Evolutionary conservation across 2,113 vertebrate species (phyloP), one percentile per base, ranked within the genome.

Genomic region (Rhynchomys soricoides): DNA sequence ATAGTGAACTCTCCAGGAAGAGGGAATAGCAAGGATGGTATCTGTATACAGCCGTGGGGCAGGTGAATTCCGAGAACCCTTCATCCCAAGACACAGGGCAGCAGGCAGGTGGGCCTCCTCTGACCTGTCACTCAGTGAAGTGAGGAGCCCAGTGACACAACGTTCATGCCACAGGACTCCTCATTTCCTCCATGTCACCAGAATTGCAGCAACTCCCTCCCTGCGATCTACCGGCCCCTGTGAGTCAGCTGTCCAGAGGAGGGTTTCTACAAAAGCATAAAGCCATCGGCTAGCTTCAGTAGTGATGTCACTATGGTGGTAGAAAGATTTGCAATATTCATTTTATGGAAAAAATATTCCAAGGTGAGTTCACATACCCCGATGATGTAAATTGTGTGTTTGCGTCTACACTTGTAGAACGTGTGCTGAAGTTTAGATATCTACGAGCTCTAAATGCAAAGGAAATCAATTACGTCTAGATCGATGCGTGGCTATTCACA

Each of bases 391-490:
- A 81, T 40, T 8, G 19, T 45, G 6, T 68, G 13, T 89, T 59
- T 78, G 3, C 31, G 16, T 48, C 17, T 43, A 48, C 0, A 17
- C 37, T 29, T 91, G 45, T 50, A 40, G 50, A 77, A 43, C 31
- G 29, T 57, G 43, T 5, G 7, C 48, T 45, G 79, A n/a, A 31
- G 52, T 77, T 92, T 79, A 86, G 77, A 57, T 75, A 19, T 17
- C 64, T 93, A 52, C 77, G 74, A 93, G 57, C 73, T 70, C 8
- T 82, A 82, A 83, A 73, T 73, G 16, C 19, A 95, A 93, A 81
- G 71, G 68, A 91, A 94, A 93, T 34, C 45, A 17, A 21, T 17
- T 34, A 83, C 68, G 40, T 43, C 73, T 48, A 90, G 89, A 66
- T 22, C 43, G 82, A 59, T 31, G 26, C 88, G 37, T 90, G 40